These are phyloP conservation scores for Lepidostoma basale DNA, from an alignment of 1,140 invertebrate genomes.

Conservation along the genomic window DNA sequence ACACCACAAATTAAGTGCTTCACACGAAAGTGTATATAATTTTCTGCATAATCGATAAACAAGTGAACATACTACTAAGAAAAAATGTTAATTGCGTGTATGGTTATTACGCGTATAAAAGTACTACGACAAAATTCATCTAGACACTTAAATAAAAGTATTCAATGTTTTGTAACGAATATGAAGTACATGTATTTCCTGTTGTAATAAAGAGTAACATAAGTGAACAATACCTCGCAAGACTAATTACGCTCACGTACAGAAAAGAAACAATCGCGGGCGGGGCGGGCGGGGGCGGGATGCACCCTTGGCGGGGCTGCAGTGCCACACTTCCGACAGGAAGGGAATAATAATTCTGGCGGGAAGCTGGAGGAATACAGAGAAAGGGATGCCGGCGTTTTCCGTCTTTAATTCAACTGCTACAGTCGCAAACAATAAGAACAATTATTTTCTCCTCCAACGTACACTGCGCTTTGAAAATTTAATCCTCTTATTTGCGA, in stretches of 20 bases:
- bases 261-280: neutral
- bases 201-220: too few species aligned
- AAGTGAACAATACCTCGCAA: too few species aligned
- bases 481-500: neutral
- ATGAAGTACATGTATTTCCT: too few species aligned
- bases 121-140: too few species aligned
- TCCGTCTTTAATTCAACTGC: neutral
- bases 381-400: conserved; percentile 15
- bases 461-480: neutral
- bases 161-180: too few species aligned
- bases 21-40: too few species aligned
- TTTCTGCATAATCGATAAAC: too few species aligned
- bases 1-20: too few species aligned
- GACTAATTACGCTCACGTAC: neutral
- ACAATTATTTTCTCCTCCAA: neutral
- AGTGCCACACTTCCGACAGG: neutral
- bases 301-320: neutral
- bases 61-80: too few species aligned
- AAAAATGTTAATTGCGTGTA: too few species aligned
- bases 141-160: too few species aligned
- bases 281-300: neutral
- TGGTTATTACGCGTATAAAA: too few species aligned
- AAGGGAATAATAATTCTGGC: conserved; percentile 17
- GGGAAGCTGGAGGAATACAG: conserved; percentile 12
- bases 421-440: neutral